Evolutionary conservation across 2,113 vertebrate species (phyloP), one percentile per base, ranked within the genome.

Genomic region (Trematomus loennbergii): DNA sequence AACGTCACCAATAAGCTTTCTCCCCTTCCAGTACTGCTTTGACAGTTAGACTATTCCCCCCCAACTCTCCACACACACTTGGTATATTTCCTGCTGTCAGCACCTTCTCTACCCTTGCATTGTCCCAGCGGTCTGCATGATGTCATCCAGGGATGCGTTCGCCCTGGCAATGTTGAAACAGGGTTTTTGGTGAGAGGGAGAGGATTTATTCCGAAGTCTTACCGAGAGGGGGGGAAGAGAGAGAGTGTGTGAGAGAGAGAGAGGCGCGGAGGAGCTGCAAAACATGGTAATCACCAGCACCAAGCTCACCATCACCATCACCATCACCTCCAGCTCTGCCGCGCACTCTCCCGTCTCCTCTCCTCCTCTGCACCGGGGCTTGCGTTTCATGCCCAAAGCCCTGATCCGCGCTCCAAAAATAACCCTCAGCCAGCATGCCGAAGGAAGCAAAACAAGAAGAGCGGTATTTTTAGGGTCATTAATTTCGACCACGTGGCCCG

Each of bases 401-500:
- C 95, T 94, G 94, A 92, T 95, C 96, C 90, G 96, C 95, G 94
- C 97, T 96, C 97, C 97, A 94, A 96, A 97, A 98, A 98, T 98
- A 98, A 96, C 96, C 95, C 94, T 92, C 94, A 94, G 95, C 97
- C 97, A 82, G 96, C 97, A 98, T 98, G 97, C 96, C 94, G 96
- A 95, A 96, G 95, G 92, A 94, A 97, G 96, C 94, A 97, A 97
- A 97, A 96, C 96, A 97, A 98, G 97, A 96, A 95, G 96, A 95
- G 96, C 75, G 96, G 96, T 98, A 98, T 98, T 99, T 98, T 98
- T 98, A 98, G 97, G 96, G 95, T 95, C 96, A 96, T 97, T 96
- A 96, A 97, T 97, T 97, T 95, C 93, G 94, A 98, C 96, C 98
- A 99, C 97, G 95, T 99, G 97, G 96, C 95, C 95, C 92, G 95